phyloP scores from a whole-genome alignment of 2,888 invertebrate genomes.

The Lasius platythorax region DNA sequence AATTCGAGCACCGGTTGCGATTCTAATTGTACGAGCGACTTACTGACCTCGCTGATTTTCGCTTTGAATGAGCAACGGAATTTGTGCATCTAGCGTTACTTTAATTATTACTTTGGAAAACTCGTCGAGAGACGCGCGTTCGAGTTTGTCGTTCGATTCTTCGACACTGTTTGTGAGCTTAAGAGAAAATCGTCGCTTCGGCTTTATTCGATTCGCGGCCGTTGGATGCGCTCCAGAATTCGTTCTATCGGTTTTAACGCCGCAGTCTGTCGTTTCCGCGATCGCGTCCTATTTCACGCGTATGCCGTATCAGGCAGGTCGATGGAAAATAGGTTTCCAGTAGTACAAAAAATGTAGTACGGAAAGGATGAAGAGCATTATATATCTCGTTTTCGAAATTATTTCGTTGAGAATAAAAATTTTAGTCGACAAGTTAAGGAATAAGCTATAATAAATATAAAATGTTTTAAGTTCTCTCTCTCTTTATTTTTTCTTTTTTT shows the following conservation, averaged over 20 bases:
- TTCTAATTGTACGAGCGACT: conserved; percentile 32
- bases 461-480: not conserved
- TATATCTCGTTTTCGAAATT: conserved; percentile 5
- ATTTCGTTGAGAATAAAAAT: conserved; percentile 15
- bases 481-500: not conserved
- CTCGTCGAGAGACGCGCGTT: conserved; percentile 26
- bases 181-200: conserved; percentile 41
- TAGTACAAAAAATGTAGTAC: not conserved
- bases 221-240: conserved; percentile 55
- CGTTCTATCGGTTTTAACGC: conserved; percentile 48
- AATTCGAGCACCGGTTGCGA: conserved; percentile 36
- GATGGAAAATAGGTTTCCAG: conserved; percentile 39
- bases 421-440: not conserved
- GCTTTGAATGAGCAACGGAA: conserved; percentile 37
- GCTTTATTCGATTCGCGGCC: conserved; percentile 28
- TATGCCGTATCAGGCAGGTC: conserved; percentile 29
- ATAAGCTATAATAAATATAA: not conserved
- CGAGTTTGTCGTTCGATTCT: conserved; percentile 28
- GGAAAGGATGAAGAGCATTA: not conserved
- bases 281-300: conserved; percentile 29
- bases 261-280: conserved; percentile 33
- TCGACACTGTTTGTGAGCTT: conserved; percentile 18
- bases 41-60: conserved; percentile 39
- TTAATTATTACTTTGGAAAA: conserved; percentile 44
- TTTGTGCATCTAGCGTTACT: conserved; percentile 42